Conservation (phyloP, 2,113 vertebrate species). For the Aythya baeri region DNA sequence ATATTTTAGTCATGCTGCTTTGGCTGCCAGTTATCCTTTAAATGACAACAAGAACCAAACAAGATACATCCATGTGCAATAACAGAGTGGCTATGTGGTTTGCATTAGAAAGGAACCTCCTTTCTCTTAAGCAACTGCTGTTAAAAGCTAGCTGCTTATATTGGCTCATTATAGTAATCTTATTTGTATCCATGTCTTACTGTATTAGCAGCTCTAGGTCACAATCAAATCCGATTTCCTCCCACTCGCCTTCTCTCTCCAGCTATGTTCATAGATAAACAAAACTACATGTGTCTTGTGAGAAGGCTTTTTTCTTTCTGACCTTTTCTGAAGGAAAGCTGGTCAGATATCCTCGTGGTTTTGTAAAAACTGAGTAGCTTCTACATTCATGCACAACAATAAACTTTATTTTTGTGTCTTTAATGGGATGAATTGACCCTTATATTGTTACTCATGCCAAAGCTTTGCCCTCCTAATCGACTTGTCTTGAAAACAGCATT, state of each 20-base stretch:
- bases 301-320: neutral
- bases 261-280: neutral
- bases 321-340: neutral
- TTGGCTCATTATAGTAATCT: neutral
- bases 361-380: neutral
- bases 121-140: neutral
- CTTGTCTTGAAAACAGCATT: neutral
- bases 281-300: neutral
- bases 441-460: neutral
- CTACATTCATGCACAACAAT: neutral
- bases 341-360: neutral
- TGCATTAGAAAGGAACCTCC: neutral
- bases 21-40: neutral
- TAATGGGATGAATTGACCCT: neutral
- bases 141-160: neutral
- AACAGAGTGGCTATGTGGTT: neutral
- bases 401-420: neutral
- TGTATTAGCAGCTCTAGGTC: neutral
- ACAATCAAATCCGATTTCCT: neutral
- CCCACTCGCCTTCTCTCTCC: neutral
- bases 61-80: neutral
- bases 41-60: neutral
- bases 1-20: neutral
- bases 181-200: neutral
- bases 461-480: neutral